phyloP scores from a whole-genome alignment of 2,113 vertebrate species.

The Ia io region DNA sequence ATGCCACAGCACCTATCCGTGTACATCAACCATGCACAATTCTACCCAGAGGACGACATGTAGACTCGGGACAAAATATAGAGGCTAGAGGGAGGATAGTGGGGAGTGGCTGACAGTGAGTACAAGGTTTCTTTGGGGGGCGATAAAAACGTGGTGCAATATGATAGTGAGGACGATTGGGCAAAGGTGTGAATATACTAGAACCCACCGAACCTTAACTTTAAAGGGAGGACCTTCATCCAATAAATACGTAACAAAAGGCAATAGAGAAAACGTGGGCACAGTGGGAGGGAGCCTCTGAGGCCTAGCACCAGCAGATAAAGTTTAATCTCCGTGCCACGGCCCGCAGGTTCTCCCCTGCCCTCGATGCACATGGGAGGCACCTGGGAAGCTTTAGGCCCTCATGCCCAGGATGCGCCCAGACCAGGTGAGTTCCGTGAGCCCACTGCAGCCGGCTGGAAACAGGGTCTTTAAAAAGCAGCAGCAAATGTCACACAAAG shows the following conservation, averaged over 20 bases:
- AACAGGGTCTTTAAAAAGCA: not conserved
- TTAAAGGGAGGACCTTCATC: not conserved
- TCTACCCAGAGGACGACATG: not conserved
- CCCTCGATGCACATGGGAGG: rapidly evolving
- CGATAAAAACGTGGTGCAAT: too few relatives aligned
- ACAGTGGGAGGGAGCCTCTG: too few relatives aligned
- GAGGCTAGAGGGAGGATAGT: not conserved
- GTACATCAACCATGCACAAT: too few relatives aligned
- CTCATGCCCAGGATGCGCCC: not conserved
- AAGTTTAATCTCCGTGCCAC: not conserved
- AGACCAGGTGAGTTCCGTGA: not conserved
- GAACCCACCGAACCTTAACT: not conserved
- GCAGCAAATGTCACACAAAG: not conserved
- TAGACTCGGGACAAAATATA: not conserved
- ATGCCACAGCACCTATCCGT: not conserved
- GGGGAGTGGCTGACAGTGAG: too few relatives aligned
- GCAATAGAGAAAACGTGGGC: not conserved
- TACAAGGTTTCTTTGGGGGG: not conserved
- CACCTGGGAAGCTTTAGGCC: too few relatives aligned
- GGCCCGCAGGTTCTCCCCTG: not conserved
- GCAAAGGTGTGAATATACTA: not conserved
- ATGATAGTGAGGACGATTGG: not conserved
- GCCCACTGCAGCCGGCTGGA: not conserved
- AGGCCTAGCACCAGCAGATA: not conserved
- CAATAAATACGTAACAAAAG: not conserved